Percentiles rank a stretch among this genome's conserved stretches.
phyloP scores from a whole-genome alignment of 1,140 invertebrate species.

The Chionoecetes opilio region DNA sequence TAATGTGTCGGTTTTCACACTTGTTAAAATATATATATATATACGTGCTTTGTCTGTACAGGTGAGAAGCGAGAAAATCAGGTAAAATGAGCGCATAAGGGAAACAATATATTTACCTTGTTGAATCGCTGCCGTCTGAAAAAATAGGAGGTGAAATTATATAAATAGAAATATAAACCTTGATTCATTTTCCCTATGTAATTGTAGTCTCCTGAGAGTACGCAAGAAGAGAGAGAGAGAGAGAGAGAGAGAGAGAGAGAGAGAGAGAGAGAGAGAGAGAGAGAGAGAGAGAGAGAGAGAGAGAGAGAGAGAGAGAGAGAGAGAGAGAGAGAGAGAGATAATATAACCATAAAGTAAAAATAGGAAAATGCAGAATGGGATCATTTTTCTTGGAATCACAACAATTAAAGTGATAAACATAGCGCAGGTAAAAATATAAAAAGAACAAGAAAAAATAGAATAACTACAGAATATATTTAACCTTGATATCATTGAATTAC shows the following conservation, averaged over 20 bases:
- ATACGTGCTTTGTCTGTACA: too few species aligned
- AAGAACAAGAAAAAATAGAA: not conserved
- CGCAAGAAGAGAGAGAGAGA: not conserved
- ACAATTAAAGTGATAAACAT: not conserved
- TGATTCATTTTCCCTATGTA: too few species aligned
- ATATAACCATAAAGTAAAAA: not conserved
- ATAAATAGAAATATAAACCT: not conserved
- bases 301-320: conserved; percentile 22
- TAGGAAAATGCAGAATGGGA: too few species aligned
- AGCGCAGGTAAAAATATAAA: not conserved
- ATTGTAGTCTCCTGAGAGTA: too few species aligned
- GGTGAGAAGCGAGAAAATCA: too few species aligned
- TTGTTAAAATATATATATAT: too few species aligned
- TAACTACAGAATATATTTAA: not conserved
- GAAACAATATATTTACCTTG: too few species aligned
- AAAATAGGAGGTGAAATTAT: not conserved
- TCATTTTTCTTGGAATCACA: too few species aligned
- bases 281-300: conserved; percentile 58
- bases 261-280: conserved; percentile 60
- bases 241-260: conserved; percentile 54
- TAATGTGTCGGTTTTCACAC: too few species aligned
- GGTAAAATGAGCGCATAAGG: too few species aligned
- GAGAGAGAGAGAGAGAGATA: not conserved
- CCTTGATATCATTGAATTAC: too few species aligned
- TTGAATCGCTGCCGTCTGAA: not conserved